Evolutionary conservation across 1,140 invertebrate genomes (phyloP), one percentile per base, ranked within the genome.

Genomic region (Drosophila prosaltans): DNA sequence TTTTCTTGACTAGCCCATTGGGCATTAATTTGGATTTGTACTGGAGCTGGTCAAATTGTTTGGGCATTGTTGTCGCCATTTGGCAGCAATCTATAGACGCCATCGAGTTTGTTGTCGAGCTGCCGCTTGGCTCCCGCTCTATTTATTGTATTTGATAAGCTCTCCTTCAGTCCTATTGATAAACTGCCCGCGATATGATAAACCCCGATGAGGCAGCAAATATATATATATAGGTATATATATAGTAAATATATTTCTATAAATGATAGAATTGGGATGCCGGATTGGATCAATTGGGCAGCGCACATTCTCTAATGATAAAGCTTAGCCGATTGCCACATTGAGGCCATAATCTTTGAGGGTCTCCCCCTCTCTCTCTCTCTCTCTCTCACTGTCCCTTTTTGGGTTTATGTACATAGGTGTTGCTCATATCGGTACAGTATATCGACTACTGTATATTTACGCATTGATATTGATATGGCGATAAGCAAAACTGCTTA

Each of bases 391-490:
- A 16, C 16, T 16, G 16, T 16, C 16, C 16, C 16, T 16, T 16
- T 16, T 69, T 36, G 66, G 36, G 66, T 63, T 63, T 80, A 48
- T 84, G 73, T 84, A 77, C 81, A 72, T 79, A 83, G 81, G 57
- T 71, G 58, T 60, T 48, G 26, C n/a, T 41, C 58, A 76, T 86
- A 86, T 86, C 84, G 77, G 72, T 40, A 41, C 67, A 72, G 72
- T 72, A 81, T 81, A 89, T 89, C 84, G 84, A 90, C 84, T 89
- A 89, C 84, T 89, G 84, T 89, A 89, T 89, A 89, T 89, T 89
- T 89, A 89, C 84, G 78, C 84, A 84, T 88, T 85, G 86, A 84
- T 89, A 89, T 88, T 89, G 84, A 84, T 89, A 84, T 84, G 84
- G 21, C 80, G 83, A 88, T 89, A 89, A 89, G 84, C 83, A 78